Base-by-base conservation (phyloP, 1,140 invertebrate species). In the Apocrypta bakeri region DNA sequence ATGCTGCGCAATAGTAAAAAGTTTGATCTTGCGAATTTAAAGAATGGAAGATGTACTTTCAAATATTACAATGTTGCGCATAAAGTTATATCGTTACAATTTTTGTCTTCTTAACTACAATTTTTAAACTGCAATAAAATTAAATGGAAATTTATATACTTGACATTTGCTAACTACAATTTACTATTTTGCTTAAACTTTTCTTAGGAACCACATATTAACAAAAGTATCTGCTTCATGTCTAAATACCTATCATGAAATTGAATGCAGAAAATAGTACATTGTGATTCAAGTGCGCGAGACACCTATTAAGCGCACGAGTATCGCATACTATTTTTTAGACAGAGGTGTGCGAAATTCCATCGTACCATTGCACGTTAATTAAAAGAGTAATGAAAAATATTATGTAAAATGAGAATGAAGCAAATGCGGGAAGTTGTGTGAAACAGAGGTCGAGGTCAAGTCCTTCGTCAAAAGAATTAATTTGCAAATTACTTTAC, bases 171-270 rank as follows among this genome's bases (percentile, higher is more conserved):
- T 83, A 83, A 21, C 77, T 83, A 83, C n/a, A 66, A 73, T 79
- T 79, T 83, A 37, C 76, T 83, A 83, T 64, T 66, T 74, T 72
- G 8, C 73, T 77, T 77, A 72, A 42, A 66, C 66, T 74, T 24
- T 66, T 82, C 40, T 21, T 80, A 83, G 77, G 77, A 83, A 83
- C 77, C 77, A 80, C 69, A 37, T 83, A 75, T 83, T 80, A 79
- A 83, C 77, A 79, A 27, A 83, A 79, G 71, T 8, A 9, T 83
- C 48, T 75, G 33, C n/a, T 42, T 75, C 74, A 9, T 1, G 2
- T 82, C 31, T 76, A 56, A n/a, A n/a, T 27, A 61, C 72, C 31
- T 25, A 61, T 48, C 1, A 11, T 78, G 71, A 64, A 83, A 74
- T 79, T 79, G 8, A 79, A 83, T 75, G 56, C 40, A 80, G 29